phyloP scores from a whole-genome alignment of 2,888 invertebrate species.

The Rhodophaea formosa region DNA sequence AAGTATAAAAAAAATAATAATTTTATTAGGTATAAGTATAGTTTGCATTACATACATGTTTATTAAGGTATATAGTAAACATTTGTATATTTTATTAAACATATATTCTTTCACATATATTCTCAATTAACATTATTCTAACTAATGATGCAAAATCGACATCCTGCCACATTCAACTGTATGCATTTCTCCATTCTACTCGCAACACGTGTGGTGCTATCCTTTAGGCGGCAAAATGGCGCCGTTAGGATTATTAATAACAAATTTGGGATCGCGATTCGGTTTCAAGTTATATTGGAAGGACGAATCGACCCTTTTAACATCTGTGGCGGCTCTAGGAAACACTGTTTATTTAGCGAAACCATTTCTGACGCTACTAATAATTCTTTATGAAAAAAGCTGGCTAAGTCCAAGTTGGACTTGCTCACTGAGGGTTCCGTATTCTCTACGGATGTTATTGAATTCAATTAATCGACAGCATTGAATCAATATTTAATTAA shows the following conservation, averaged over 20 bases:
- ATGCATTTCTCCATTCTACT: slow-evolving; percentile 1
- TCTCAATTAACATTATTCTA: background rate
- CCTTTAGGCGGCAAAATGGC: slow-evolving; percentile 59
- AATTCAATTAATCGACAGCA: no score
- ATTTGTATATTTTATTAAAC: no score
- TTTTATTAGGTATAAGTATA: no score
- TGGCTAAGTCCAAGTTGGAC: no score
- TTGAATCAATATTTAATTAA: no score
- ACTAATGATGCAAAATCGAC: background rate
- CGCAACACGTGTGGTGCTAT: slow-evolving; percentile 40
- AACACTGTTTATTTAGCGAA: slow-evolving; percentile 71
- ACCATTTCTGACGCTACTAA: slow-evolving; percentile 55
- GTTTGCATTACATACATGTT: no score
- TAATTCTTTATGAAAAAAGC: slow-evolving; percentile 39
- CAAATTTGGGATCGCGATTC: slow-evolving; percentile 62
- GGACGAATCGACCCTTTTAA: slow-evolving; percentile 56
- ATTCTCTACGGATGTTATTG: no score
- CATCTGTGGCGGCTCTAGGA: slow-evolving; percentile 69
- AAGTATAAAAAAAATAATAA: no score
- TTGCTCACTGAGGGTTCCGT: no score
- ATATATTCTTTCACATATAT: background rate
- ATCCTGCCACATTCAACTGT: background rate
- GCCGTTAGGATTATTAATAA: slow-evolving; percentile 78
- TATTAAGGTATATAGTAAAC: no score
- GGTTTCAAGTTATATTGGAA: slow-evolving; percentile 64